Evolutionary conservation across 2,888 invertebrate genomes (phyloP), one percentile per base, ranked within the genome.

Genomic region (Lapara coniferarum): DNA sequence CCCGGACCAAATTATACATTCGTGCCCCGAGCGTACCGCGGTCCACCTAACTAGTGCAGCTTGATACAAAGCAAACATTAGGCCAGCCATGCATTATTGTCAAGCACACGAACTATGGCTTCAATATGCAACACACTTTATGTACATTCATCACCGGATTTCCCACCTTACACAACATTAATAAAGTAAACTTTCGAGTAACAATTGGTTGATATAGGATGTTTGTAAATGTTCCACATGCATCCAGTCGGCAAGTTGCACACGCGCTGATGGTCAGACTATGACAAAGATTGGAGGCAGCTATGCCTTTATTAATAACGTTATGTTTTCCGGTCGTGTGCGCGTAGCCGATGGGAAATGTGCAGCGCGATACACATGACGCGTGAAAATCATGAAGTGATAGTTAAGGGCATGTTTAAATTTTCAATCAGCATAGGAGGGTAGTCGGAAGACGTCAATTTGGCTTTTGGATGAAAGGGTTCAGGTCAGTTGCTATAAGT

Each of bases 61-160:
- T 85, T 85, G 90, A 88, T 89, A 92, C 92, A 93, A 92, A 92
- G 92, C 92, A 92, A 93, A 93, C 89, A 92, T 93, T 93, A 93
- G 92, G 78, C 74, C 91, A 90, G 83, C 92, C 93, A 93, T 93
- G 93, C 93, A 93, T 92, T 93, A 93, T 93, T 93, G 93, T 93
- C 93, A 93, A 92, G 91, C 91, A 85, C 89, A 89, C 87, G 80
- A 85, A 84, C 84, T 82, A 77, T 76, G 78, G 75, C 77, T 78
- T 72, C 12, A 14, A 10, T 55, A 56, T n/a, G 2, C 76, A 78
- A 53, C 57, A 58, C 68, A 58, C 52, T 16, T 58, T 52, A 68
- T 52, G 5, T 59, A 51, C 1, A 10, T 13, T 13, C 12, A 4
- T 83, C 78, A 75, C 46, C 44, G 12, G 10, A 58, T 19, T 37